These are phyloP conservation scores for Muscidifurax raptorellus DNA, from an alignment of 1,140 invertebrate genomes.

Conservation along the genomic window DNA sequence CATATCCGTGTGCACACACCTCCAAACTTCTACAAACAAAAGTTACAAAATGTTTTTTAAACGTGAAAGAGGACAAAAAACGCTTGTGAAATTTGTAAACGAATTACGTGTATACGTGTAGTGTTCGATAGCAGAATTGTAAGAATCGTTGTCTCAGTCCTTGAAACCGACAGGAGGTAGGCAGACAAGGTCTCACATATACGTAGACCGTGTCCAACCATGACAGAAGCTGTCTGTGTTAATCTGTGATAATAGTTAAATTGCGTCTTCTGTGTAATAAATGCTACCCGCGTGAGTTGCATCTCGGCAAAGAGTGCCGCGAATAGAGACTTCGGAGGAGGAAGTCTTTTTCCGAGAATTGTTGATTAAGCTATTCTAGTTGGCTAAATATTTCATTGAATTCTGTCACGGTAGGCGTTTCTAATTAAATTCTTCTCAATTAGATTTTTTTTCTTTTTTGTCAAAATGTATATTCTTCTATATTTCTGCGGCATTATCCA, in stretches of 20 bases:
- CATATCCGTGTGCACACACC: constrained; percentile 18
- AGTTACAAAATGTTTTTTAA: constrained; percentile 13
- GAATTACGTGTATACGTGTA: constrained; percentile 47
- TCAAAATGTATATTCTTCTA: constrained; percentile 3
- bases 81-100: constrained; percentile 43
- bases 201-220: constrained; percentile 66
- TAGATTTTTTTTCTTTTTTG: constrained; percentile 12
- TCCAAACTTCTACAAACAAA: constrained; percentile 32
- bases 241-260: constrained; percentile 74
- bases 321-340: constrained; percentile 34
- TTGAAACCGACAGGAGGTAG: constrained; percentile 56
- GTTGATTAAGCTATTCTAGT: constrained; percentile 20
- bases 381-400: constrained; percentile 45
- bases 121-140: constrained; percentile 52
- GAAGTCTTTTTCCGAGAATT: constrained; percentile 44
- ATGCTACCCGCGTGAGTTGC: constrained; percentile 62
- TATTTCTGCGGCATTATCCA: background rate
- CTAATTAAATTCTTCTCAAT: constrained; percentile 34
- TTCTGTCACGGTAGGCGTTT: constrained; percentile 8
- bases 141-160: constrained; percentile 53
- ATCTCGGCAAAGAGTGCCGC: constrained; percentile 54
- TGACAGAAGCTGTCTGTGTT: constrained; percentile 71
- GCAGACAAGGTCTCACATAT: constrained; percentile 55
- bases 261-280: constrained; percentile 66
- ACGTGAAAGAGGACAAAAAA: constrained; percentile 32